Percentiles rank a stretch among this genome's conserved stretches.
Conservation (phyloP, 1,140 invertebrate species). For the Acyrthosiphon pisum region DNA sequence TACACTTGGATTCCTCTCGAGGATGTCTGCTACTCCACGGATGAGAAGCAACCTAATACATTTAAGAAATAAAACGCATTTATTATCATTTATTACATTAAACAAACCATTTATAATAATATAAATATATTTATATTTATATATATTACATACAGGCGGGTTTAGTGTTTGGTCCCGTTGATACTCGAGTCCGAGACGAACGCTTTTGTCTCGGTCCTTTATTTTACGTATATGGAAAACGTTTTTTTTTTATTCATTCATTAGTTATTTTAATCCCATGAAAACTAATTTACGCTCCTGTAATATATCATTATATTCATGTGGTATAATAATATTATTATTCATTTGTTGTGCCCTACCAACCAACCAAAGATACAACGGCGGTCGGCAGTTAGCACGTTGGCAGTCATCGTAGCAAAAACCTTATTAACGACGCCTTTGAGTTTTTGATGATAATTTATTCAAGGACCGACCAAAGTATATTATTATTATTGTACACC, state of each 20-base stretch:
- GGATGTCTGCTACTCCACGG: constrained; percentile 1
- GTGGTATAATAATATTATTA: background rate
- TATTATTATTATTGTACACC: background rate
- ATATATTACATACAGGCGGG: background rate
- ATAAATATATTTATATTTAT: background rate
- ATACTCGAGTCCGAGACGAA: background rate
- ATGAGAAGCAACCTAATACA: background rate
- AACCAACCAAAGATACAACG: background rate
- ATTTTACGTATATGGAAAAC: background rate
- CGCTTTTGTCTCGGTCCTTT: background rate
- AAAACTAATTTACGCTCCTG: constrained; percentile 16
- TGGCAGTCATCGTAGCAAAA: background rate
- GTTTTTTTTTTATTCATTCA: background rate
- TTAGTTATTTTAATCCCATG: background rate
- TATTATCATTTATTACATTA: constrained; percentile 46
- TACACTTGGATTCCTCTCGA: background rate
- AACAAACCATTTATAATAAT: background rate
- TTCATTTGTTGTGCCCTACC: background rate
- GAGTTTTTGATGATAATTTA: constrained; percentile 48
- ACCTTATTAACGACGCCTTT: constrained; percentile 45
- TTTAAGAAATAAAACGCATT: constrained; percentile 46
- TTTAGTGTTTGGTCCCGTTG: background rate
- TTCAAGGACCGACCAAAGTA: constrained; percentile 17
- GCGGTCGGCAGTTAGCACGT: background rate
- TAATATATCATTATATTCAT: constrained; percentile 1